Evolutionary conservation across 2,797 vertebrate species (phyloP), one percentile per base, ranked within the genome.

Genomic region (Acipenser transmontanus): DNA sequence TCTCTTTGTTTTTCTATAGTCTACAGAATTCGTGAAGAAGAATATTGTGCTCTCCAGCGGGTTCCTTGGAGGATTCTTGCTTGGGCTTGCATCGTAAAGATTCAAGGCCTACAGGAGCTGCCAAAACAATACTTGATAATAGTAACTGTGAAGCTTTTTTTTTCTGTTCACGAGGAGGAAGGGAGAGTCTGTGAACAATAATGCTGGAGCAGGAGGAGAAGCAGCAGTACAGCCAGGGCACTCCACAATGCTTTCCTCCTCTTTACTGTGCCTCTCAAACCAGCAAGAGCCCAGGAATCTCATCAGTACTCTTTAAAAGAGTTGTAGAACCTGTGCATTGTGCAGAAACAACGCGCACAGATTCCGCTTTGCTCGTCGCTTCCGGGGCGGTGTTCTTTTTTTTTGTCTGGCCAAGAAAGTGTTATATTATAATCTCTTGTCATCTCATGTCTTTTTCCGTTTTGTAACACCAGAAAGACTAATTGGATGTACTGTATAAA

Each of bases 11-110:
- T 82, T 69, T 85, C 13, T 82, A 76, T 79, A 99, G 97, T 93
- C 95, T 69, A 92, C 92, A 84, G 93, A 93, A 76, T 99, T 99
- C 80, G 88, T 96, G 83, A 96, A 99, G 82, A 94, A 96, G 76
- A 99, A 99, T 83, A 94, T 98, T 6, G 93, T 97, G 34, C 88
- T 98, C 70, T 95, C 97, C n/a, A 90, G 94, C 69, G 94, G 94
- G 64, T 99, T 99, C 82, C 82, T 97, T 14, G 97, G 97, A 83
- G 97, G 97, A 66, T 99, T 99, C 85, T 89, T 99, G 82, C 81
- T 99, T 12, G 97, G 97, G 69, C 84, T 99, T 80, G 95, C 92
- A 0, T 98, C 95, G 1, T 98, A 93, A 89, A 67, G 71, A 52
- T 61, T 34, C 34, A 34, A 34, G 34, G 34, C 34, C 34, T 34